These are phyloP conservation scores for Hypanus sabinus DNA, from an alignment of 2,113 vertebrate species.

Conservation along the genomic window DNA sequence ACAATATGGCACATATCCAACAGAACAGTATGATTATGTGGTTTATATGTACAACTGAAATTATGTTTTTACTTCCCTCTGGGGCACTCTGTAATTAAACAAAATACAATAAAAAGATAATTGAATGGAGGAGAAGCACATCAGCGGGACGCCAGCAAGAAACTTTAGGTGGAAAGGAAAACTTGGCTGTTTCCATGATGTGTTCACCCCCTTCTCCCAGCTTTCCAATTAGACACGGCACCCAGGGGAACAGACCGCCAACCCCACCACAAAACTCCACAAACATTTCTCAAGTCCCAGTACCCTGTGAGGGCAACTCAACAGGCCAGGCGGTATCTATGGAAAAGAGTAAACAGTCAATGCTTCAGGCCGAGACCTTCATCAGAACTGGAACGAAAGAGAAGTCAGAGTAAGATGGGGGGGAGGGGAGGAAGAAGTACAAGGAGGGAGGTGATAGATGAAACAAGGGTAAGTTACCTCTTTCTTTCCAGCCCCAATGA, in stretches of 20 bases:
- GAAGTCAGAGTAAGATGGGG: no score
- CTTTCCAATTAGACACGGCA: background rate
- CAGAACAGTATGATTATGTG: conserved; percentile 35
- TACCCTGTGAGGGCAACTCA: no score
- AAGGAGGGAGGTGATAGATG: no score
- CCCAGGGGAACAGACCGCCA: background rate
- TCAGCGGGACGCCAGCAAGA: background rate
- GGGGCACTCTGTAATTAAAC: conserved; percentile 31
- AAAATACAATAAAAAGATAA: conserved; percentile 33
- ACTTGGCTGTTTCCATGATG: background rate
- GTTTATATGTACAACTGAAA: conserved; percentile 32
- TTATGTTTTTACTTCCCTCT: conserved; percentile 23
- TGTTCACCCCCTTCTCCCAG: background rate
- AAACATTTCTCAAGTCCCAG: background rate
- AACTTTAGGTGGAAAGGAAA: background rate
- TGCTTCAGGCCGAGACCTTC: no score
- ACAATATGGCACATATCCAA: conserved; percentile 22
- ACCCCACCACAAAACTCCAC: background rate
- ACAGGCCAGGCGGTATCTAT: no score
- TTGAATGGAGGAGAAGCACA: background rate
- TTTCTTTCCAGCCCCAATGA: no score
- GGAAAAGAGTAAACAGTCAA: no score
- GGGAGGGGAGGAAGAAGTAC: no score
- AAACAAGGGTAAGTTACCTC: no score
- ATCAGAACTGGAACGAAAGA: no score